Conservation (phyloP, 2,113 vertebrate species). For the Genyomyrus donnyi region DNA sequence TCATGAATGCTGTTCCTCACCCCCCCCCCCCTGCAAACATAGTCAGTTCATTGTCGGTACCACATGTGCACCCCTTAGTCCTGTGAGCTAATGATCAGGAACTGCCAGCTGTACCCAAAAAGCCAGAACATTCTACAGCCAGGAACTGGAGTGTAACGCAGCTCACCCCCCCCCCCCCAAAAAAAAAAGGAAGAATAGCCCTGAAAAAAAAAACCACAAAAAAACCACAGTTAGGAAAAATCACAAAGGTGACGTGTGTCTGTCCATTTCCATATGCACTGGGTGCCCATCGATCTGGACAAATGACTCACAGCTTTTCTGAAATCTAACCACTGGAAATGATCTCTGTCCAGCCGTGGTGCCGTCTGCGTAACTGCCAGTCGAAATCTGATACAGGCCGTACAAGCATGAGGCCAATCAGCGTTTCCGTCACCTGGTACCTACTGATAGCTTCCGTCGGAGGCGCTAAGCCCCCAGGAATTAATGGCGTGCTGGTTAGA, state of each 20-base stretch:
- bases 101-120: not conserved
- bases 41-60: not conserved
- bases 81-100: not conserved
- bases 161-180: too few relatives aligned
- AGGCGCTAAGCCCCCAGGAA: not conserved
- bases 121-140: not conserved
- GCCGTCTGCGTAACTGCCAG: not conserved
- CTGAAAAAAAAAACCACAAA: not conserved
- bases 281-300: not conserved
- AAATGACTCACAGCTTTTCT: not conserved
- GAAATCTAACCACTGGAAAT: not conserved
- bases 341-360: not conserved
- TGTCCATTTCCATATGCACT: not conserved
- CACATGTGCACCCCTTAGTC: not conserved
- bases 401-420: not conserved
- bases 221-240: not conserved
- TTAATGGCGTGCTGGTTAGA: not conserved
- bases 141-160: not conserved
- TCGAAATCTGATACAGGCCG: not conserved
- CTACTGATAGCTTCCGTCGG: not conserved
- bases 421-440: not conserved
- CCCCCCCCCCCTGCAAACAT: not conserved
- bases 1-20: not conserved
- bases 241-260: not conserved
- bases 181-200: not conserved